Percentiles rank a stretch among this genome's conserved stretches.
These are phyloP conservation scores for Mus spicilegus DNA, from an alignment of 2,113 vertebrate species.

Conservation along the genomic window DNA sequence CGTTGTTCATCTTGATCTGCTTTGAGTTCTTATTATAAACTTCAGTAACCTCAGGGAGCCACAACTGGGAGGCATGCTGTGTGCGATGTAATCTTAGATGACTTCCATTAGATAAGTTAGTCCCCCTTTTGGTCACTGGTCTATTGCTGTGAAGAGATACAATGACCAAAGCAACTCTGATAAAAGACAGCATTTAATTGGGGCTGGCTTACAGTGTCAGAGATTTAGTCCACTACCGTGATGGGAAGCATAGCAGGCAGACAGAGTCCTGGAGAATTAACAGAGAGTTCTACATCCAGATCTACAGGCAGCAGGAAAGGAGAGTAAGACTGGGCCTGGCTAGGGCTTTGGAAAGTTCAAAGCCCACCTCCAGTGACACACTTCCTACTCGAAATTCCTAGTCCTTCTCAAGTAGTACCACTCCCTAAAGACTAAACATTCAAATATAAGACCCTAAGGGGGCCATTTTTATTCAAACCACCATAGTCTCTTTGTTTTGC, in stretches of 20 bases:
- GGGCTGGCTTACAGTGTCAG: background rate
- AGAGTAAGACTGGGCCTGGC: background rate
- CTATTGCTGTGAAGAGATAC: background rate
- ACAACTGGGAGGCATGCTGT: background rate
- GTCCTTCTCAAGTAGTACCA: background rate
- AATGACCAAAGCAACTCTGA: background rate
- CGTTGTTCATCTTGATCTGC: background rate
- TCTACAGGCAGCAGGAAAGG: background rate
- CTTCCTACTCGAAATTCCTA: background rate
- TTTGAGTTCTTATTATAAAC: background rate
- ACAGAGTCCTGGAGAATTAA: background rate
- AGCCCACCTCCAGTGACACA: background rate
- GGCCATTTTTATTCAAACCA: background rate
- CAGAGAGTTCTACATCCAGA: background rate
- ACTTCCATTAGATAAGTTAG: background rate
- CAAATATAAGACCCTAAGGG: background rate
- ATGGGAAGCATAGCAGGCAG: background rate
- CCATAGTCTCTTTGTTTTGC: background rate
- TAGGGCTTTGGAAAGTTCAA: background rate
- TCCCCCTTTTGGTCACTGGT: background rate
- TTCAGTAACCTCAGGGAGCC: background rate
- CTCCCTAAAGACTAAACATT: background rate
- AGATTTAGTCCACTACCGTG: background rate
- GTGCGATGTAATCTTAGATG: background rate
- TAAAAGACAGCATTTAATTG: background rate